Percentiles rank a stretch among this genome's conserved stretches.
phyloP scores from a whole-genome alignment of 2,113 vertebrate species.

The Ctenodactylus gundi region DNA sequence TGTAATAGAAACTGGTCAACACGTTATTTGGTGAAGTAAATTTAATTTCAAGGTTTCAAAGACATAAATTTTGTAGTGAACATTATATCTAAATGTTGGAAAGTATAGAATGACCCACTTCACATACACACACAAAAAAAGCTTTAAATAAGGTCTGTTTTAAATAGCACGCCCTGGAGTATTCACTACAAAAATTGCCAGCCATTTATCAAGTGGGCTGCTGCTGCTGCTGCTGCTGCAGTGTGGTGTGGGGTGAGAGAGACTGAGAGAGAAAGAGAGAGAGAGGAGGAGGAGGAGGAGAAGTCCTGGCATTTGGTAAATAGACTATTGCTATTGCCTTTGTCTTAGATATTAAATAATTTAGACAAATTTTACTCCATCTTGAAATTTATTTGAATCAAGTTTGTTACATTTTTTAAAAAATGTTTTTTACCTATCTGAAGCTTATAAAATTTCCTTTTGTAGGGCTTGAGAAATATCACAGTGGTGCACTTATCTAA shows the following conservation, averaged over 20 bases:
- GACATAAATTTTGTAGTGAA: constrained; percentile 45
- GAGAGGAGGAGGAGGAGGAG: too few relatives aligned
- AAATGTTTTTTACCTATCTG: constrained; percentile 9
- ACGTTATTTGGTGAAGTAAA: constrained; percentile 26
- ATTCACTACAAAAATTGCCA: constrained; percentile 50
- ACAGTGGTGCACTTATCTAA: too few relatives aligned
- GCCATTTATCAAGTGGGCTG: constrained; percentile 51
- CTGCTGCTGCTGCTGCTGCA: too few relatives aligned
- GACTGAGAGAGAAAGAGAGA: neutral
- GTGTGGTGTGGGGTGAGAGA: neutral
- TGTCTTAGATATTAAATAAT: constrained; percentile 23
- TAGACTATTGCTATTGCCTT: neutral
- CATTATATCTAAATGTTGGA: constrained; percentile 21
- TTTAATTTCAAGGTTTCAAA: constrained; percentile 57
- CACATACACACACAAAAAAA: constrained; percentile 43
- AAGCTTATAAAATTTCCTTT: constrained; percentile 28
- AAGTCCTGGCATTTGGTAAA: constrained; percentile 31
- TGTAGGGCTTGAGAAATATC: neutral
- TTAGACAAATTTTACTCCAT: neutral
- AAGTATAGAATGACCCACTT: constrained; percentile 62
- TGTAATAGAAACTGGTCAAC: constrained; percentile 18
- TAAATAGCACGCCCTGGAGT: constrained; percentile 67
- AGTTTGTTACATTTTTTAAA: neutral
- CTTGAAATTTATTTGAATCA: constrained; percentile 23
- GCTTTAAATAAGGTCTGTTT: constrained; percentile 72